These are phyloP conservation scores for Rhynchotus rufescens DNA, from an alignment of 2,797 vertebrate species.

Conservation along the genomic window DNA sequence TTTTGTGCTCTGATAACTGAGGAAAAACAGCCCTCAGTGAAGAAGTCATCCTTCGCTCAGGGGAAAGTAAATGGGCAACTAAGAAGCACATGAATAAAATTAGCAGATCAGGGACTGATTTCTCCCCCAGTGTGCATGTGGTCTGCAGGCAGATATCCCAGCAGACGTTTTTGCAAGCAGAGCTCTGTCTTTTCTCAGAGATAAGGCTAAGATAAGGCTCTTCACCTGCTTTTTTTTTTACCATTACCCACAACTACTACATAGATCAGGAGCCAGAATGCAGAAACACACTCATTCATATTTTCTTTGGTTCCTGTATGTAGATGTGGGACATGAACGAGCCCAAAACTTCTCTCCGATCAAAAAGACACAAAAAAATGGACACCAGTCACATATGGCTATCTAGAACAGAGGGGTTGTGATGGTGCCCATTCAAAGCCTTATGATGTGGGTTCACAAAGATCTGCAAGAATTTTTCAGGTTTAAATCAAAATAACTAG, in stretches of 20 bases:
- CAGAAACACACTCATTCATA: neutral
- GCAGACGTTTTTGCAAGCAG: neutral
- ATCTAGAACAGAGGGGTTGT: neutral
- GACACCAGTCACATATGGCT: neutral
- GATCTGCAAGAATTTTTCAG: neutral
- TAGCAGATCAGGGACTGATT: neutral
- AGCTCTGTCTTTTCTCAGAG: neutral
- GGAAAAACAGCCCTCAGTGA: conserved; percentile 15
- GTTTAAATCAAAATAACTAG: neutral
- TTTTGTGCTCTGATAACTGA: conserved; percentile 58
- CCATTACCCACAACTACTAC: neutral
- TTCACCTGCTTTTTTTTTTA: neutral
- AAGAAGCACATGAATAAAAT: neutral
- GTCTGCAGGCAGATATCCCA: neutral
- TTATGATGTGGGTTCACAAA: neutral
- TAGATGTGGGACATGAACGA: neutral
- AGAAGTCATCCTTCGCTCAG: neutral
- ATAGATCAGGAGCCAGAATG: neutral
- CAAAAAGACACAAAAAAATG: neutral
- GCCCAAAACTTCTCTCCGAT: neutral
- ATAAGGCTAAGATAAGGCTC: neutral
- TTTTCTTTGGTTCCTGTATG: neutral
- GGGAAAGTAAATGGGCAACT: conserved; percentile 15
- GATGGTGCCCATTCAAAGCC: neutral
- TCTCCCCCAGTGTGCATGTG: neutral